Evolutionary conservation across 2,888 invertebrate genomes (phyloP).

Genomic region (Saturnia japonica): DNA sequence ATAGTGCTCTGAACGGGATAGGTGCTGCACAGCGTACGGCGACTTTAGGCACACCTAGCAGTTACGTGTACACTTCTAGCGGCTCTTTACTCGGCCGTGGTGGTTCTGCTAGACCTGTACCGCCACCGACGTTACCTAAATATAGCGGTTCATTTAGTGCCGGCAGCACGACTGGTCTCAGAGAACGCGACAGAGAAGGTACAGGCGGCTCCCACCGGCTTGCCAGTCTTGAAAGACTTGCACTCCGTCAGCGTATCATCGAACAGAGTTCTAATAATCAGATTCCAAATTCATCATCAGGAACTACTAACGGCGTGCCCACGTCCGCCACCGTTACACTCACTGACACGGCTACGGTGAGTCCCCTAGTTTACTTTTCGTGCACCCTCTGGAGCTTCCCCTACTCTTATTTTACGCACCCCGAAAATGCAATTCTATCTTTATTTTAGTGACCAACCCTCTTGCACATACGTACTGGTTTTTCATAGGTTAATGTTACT

Average conservation of each 20-base stretch:
- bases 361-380: constrained; percentile 71
- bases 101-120: constrained; percentile 86
- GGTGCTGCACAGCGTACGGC: constrained; percentile 75
- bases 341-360: constrained; percentile 80
- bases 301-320: constrained; percentile 65
- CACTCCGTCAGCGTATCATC: constrained; percentile 90
- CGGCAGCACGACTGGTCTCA: constrained; percentile 83
- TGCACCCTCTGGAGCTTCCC: constrained; percentile 73
- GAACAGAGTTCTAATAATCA: constrained; percentile 84
- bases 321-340: constrained; percentile 78
- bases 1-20: constrained; percentile 70
- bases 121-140: constrained; percentile 90
- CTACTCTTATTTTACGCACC: constrained; percentile 71
- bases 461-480: constrained; percentile 28
- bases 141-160: constrained; percentile 90
- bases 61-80: constrained; percentile 84
- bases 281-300: constrained; percentile 51
- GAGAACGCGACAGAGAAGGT: constrained; percentile 85
- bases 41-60: constrained; percentile 80
- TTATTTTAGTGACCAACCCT: constrained; percentile 62
- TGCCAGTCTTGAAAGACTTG: constrained; percentile 91
- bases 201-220: constrained; percentile 89
- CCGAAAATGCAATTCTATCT: constrained; percentile 62
- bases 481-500: neutral
- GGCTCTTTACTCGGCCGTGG: constrained; percentile 83